Conservation (phyloP, 2,797 vertebrate species). For the Enteromius mattozi region DNA sequence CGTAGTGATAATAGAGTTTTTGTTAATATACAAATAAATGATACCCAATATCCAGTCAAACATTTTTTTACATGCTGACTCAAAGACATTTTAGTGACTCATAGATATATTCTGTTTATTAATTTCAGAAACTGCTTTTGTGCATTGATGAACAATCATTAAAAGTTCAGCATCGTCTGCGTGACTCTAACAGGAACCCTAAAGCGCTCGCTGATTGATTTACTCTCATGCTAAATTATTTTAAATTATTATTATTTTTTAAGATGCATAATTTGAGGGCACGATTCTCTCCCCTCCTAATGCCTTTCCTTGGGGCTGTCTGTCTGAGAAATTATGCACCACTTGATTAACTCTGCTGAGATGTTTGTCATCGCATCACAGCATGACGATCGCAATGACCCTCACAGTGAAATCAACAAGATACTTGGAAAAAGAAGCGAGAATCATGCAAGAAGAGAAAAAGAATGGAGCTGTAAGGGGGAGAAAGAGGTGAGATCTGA, state of each 20-base stretch:
- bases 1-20: background rate
- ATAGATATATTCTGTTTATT: background rate
- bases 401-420: constrained; percentile 59
- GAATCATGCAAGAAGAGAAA: constrained; percentile 40
- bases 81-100: background rate
- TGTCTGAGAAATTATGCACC: constrained; percentile 5
- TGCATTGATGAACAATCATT: background rate
- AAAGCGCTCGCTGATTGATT: background rate
- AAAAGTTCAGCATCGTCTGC: background rate
- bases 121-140: background rate
- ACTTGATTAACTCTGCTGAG: constrained; percentile 28
- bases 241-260: background rate
- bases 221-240: background rate
- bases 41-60: background rate
- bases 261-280: background rate
- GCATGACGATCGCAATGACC: constrained; percentile 41
- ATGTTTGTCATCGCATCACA: constrained; percentile 47
- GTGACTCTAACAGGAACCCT: background rate
- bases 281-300: background rate
- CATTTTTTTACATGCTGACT: background rate
- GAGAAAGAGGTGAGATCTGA: constrained; percentile 63
- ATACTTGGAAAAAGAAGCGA: constrained; percentile 47
- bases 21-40: background rate
- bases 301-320: background rate
- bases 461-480: constrained; percentile 49